phyloP scores from a whole-genome alignment of 1,140 invertebrate species.

The Trichonephila clavata region DNA sequence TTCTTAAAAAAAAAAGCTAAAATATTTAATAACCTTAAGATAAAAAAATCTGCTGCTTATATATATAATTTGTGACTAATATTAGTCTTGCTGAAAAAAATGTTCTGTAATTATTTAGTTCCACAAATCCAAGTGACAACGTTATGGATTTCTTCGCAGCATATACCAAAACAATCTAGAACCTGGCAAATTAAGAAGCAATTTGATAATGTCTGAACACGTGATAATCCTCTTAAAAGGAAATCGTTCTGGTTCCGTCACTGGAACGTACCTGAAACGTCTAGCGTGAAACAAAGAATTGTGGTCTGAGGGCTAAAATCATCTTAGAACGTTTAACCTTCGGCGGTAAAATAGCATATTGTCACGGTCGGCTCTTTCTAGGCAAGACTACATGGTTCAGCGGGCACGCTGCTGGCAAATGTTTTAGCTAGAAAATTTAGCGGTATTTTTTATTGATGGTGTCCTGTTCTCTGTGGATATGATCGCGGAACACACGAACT shows the following conservation, averaged over 20 bases:
- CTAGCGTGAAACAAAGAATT: not conserved
- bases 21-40: too few relatives aligned
- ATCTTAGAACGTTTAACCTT: not conserved
- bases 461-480: not conserved
- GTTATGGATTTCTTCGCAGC: too few relatives aligned
- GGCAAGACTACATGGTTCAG: not conserved
- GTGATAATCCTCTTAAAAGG: not conserved
- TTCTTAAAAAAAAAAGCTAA: too few relatives aligned
- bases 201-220: not conserved
- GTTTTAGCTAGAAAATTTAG: not conserved
- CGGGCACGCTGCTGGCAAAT: not conserved
- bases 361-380: conserved; percentile 45
- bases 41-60: too few relatives aligned
- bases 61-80: too few relatives aligned
- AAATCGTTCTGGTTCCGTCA: not conserved
- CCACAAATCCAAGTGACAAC: too few relatives aligned
- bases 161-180: not conserved
- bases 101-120: too few relatives aligned
- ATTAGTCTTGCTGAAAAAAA: too few relatives aligned
- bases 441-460: not conserved
- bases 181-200: not conserved
- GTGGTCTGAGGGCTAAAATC: not conserved
- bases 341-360: not conserved
- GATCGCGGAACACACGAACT: not conserved
- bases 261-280: not conserved